Evolutionary conservation across 2,797 vertebrate species (phyloP).

Genomic region (Tragopan temminckii): DNA sequence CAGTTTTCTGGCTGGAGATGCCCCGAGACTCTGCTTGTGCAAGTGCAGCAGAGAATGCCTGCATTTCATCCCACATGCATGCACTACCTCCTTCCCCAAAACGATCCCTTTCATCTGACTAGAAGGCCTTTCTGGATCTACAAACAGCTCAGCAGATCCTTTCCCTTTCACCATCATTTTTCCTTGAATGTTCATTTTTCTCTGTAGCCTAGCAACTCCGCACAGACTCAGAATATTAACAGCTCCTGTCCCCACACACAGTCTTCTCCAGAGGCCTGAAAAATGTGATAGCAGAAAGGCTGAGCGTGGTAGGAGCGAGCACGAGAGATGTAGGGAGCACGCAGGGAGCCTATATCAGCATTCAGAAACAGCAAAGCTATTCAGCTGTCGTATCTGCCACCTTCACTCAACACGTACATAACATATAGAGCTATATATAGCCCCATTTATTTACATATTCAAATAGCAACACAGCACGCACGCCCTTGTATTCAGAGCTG

Average conservation of each 20-base stretch:
- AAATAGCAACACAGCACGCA: slow-evolving; percentile 25
- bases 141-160: slow-evolving; percentile 51
- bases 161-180: slow-evolving; percentile 50
- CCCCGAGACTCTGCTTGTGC: background rate
- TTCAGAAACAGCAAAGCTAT: slow-evolving; percentile 38
- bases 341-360: slow-evolving; percentile 28
- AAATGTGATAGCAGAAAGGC: slow-evolving; percentile 34
- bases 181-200: slow-evolving; percentile 75
- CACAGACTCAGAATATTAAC: slow-evolving; percentile 74
- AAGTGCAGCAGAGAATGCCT: background rate
- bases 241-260: slow-evolving; percentile 53
- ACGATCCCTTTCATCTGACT: background rate
- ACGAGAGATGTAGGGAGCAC: background rate
- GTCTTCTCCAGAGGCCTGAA: slow-evolving; percentile 65
- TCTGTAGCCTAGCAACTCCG: slow-evolving; percentile 78
- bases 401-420: slow-evolving; percentile 56
- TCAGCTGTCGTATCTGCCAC: slow-evolving; percentile 53
- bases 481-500: slow-evolving; percentile 10
- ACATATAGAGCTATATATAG: slow-evolving; percentile 66
- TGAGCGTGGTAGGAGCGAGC: slow-evolving; percentile 6
- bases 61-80: background rate
- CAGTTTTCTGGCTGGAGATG: background rate
- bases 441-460: slow-evolving; percentile 71
- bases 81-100: background rate
- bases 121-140: slow-evolving; percentile 30